phyloP scores from a whole-genome alignment of 2,113 vertebrate species.

The Zosterops japonicus region DNA sequence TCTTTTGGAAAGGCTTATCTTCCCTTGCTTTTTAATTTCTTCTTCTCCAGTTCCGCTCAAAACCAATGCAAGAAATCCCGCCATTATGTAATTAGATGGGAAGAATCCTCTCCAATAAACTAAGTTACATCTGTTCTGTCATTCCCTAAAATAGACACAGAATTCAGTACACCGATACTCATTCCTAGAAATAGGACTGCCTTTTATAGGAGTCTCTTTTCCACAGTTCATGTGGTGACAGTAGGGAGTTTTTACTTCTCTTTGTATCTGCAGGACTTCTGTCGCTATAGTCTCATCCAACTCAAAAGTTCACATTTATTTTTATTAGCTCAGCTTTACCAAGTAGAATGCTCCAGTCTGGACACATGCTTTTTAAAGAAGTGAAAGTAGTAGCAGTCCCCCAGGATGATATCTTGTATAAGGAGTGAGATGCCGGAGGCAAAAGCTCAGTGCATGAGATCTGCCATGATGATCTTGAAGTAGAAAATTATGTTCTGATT shows the following conservation, averaged over 20 bases:
- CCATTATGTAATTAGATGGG: background rate
- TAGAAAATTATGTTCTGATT: background rate
- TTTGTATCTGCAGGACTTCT: background rate
- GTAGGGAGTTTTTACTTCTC: background rate
- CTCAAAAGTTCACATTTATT: background rate
- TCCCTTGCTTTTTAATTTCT: background rate
- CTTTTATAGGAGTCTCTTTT: background rate
- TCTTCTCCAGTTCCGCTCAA: background rate
- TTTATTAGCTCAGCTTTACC: background rate
- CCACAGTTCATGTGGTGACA: background rate
- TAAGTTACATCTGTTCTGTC: background rate
- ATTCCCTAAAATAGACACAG: background rate
- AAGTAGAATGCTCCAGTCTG: background rate
- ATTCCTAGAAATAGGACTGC: constrained; percentile 1
- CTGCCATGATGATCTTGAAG: background rate
- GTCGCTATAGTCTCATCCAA: background rate
- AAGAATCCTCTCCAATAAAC: background rate
- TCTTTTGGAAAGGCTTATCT: background rate
- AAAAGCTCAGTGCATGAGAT: background rate
- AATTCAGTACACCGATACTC: background rate
- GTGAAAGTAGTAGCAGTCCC: background rate
- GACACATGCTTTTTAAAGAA: background rate
- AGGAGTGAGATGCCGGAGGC: background rate
- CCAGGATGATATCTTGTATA: background rate
- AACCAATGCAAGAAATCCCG: background rate